Base-by-base conservation (phyloP, 2,888 invertebrate genomes). In the Ecdyonurus torrentis region DNA sequence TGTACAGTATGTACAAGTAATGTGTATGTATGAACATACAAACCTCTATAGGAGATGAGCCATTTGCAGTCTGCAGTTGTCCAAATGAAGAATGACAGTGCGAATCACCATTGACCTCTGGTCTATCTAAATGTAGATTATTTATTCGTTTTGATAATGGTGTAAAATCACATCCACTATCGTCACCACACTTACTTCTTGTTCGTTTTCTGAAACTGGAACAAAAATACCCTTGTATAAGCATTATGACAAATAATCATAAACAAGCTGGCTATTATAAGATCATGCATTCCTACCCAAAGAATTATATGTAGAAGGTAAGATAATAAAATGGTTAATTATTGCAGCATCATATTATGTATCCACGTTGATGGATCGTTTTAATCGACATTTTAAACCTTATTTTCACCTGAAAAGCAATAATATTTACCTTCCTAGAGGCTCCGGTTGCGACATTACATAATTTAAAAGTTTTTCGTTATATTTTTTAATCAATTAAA, bases 121-220 rank as follows among this genome's bases (percentile, higher is more conserved):
- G 59, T 18, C 55, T 55, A 55, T n/a, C 22, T n/a, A 55, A 84
- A 71, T 91, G 91, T 61, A 93, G 80, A 77, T 91, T 91, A 74
- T 92, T 92, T 69, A 93, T 92, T 71, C 92, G 81, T 74, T 93
- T 93, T 18, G 91, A 91, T 62, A 93, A 76, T 62, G 93, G 92
- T 80, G 89, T 86, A 70, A 91, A 91, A 71, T 91, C 91, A 70
- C 81, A 81, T 52, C 81, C 79, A 66, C 82, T 81, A 68, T 90
- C 89, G 70, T 89, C 88, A n/a, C n/a, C n/a, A 55, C 68, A 67
- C 24, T 74, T 69, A 71, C 84, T 84, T 65, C 89, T 80, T 61
- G 83, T 81, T 68, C 91, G 81, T 79, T 91, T 91, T 72, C 91
- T 91, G 73, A 64, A 37, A 37, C 15, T 37, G 5, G 5, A 37